A percentile compares a stretch with the other conserved stretches of the same genome.
Evolutionary conservation across 2,113 vertebrate species (phyloP).

Genomic region (Myodes glareolus): DNA sequence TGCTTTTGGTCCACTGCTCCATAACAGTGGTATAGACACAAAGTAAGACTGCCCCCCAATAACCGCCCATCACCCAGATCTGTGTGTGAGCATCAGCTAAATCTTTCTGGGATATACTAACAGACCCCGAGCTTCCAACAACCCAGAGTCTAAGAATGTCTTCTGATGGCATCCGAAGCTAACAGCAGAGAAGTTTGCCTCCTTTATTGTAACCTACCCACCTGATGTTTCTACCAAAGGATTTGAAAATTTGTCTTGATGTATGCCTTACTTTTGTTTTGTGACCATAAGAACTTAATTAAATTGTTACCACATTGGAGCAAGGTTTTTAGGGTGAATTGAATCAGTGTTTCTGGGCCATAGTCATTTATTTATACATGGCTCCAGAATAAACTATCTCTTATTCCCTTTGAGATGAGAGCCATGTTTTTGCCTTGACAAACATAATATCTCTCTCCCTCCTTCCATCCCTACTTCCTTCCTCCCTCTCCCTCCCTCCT

Average conservation of each 20-base stretch:
- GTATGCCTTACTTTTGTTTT: not conserved
- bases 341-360: not conserved
- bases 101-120: not conserved
- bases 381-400: not conserved
- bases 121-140: not conserved
- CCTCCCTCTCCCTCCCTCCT: not conserved
- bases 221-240: not conserved
- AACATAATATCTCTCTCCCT: not conserved
- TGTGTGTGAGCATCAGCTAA: not conserved
- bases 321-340: not conserved
- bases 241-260: not conserved
- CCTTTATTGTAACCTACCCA: not conserved
- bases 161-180: not conserved
- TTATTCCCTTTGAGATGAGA: not conserved
- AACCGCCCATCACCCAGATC: too few relatives aligned
- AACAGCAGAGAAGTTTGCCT: not conserved
- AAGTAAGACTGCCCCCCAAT: not conserved
- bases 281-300: not conserved
- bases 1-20: not conserved
- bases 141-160: not conserved
- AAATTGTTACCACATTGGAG: not conserved
- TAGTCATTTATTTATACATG: not conserved
- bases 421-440: not conserved
- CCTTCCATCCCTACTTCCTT: too few relatives aligned
- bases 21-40: not conserved